Conservation (phyloP, 2,113 vertebrate genomes). For the Vanacampus margaritifer region DNA sequence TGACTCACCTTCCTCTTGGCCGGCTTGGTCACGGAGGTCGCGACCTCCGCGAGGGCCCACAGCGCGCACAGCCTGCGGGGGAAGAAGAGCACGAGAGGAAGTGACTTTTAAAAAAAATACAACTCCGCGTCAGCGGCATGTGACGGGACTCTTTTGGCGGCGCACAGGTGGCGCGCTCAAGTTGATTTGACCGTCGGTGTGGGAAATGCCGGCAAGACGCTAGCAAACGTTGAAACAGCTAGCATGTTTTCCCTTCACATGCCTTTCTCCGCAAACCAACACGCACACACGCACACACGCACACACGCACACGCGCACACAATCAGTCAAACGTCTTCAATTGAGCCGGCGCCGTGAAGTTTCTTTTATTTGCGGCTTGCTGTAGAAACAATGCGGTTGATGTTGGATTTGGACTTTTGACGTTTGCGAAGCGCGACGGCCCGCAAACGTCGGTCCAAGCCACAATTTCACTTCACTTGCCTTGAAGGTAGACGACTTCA, state of each 20-base stretch:
- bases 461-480: background rate
- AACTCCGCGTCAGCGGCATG: no score
- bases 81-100: constrained; percentile 14
- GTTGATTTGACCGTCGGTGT: constrained; percentile 23
- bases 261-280: constrained; percentile 40
- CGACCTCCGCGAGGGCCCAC: constrained; percentile 60
- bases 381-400: constrained; percentile 25
- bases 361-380: constrained; percentile 37
- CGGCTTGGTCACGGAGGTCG: constrained; percentile 57
- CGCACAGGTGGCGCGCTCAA: constrained; percentile 33
- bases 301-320: background rate
- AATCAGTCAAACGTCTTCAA: constrained; percentile 34
- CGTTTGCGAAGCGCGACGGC: background rate
- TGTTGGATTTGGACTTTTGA: constrained; percentile 27
- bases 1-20: constrained; percentile 68
- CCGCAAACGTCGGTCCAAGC: background rate
- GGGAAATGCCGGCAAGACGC: constrained; percentile 17
- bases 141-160: no score
- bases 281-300: constrained; percentile 15
- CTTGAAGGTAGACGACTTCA: background rate
- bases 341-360: constrained; percentile 16
- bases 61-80: constrained; percentile 61
- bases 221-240: constrained; percentile 50
- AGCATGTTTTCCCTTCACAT: constrained; percentile 47
- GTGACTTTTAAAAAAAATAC: constrained; percentile 18